phyloP scores from a whole-genome alignment of 2,797 vertebrate genomes.

The Hoplostethus atlanticus region DNA sequence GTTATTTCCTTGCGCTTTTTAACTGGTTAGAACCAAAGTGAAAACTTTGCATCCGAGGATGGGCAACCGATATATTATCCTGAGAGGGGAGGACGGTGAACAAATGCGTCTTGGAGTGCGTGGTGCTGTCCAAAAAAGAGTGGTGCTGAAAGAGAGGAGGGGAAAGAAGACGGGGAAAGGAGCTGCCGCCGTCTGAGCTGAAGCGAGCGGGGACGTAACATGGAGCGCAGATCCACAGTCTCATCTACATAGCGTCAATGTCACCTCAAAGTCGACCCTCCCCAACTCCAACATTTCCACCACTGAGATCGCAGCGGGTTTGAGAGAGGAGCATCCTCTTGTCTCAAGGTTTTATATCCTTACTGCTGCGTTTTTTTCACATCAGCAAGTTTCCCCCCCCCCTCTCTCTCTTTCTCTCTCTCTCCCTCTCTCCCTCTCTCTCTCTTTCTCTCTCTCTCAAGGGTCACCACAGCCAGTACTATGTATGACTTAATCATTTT shows the following conservation, averaged over 20 bases:
- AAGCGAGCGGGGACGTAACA: constrained; percentile 82
- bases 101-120: constrained; percentile 67
- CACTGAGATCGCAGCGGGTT: constrained; percentile 83
- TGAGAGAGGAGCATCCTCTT: constrained; percentile 84
- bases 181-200: constrained; percentile 83
- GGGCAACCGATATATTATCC: constrained; percentile 68
- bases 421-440: constrained; percentile 14
- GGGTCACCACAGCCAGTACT: constrained; percentile 49
- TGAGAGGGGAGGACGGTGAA: constrained; percentile 60
- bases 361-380: constrained; percentile 64
- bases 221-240: constrained; percentile 81
- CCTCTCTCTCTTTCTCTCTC: constrained; percentile 30
- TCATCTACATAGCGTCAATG: constrained; percentile 87
- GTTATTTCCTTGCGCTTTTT: constrained; percentile 72
- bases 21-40: constrained; percentile 52
- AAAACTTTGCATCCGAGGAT: constrained; percentile 75
- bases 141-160: constrained; percentile 86
- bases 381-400: constrained; percentile 67
- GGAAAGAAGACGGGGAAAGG: constrained; percentile 75
- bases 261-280: constrained; percentile 88
- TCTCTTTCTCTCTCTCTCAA: constrained; percentile 36
- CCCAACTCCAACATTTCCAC: constrained; percentile 87
- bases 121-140: constrained; percentile 85
- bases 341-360: constrained; percentile 85
- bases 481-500: constrained; percentile 53